Evolutionary conservation across 2,113 vertebrate species (phyloP), one percentile per base, ranked within the genome.

Genomic region (Tyto alba): DNA sequence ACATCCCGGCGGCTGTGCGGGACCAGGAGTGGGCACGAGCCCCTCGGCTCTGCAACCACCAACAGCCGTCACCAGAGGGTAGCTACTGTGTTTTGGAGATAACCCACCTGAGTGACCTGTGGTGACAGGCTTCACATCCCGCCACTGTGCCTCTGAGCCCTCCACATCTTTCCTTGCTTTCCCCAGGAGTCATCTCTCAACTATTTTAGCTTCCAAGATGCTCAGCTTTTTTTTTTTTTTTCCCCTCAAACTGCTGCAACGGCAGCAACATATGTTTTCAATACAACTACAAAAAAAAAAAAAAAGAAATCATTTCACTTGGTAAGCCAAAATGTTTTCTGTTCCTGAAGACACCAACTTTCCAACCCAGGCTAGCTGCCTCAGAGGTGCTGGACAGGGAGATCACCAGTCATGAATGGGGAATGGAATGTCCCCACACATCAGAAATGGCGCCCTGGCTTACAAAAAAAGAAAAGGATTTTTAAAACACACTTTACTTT

Each of bases 1-100:
- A 11, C 4, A 1, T 77, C 82, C 40, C 12, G 2, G 21, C 1
- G 4, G 20, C 56, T 43, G 34, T 0, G 0, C 0, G 1, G 20
- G 5, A 72, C 53, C 34, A 43, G 16, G 20, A 63, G 47, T 3
- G 9, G 13, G 1, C 30, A 12, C 0, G 1, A 74, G 72, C 7
- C 60, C n/a, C 63, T 36, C 0, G 0, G 55, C 45, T 57, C 47
- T 20, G 55, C 43, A 53, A 0, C 22, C 5, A 0, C 47, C 14
- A 6, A 30, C 45, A 66, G 30, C 47, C 30, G 11, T 3, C 60
- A 59, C 56, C 73, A 62, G 26, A 34, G 45, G 43, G 19, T 9
- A 45, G 21, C 82, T n/a, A 1, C 32, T 25, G 59, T 62, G 47
- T 53, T 72, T 43, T 59, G 52, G 43, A 63, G 23, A 47, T 11